Base-by-base conservation (phyloP, 2,888 invertebrate species). In the Drosophila buzzatii region DNA sequence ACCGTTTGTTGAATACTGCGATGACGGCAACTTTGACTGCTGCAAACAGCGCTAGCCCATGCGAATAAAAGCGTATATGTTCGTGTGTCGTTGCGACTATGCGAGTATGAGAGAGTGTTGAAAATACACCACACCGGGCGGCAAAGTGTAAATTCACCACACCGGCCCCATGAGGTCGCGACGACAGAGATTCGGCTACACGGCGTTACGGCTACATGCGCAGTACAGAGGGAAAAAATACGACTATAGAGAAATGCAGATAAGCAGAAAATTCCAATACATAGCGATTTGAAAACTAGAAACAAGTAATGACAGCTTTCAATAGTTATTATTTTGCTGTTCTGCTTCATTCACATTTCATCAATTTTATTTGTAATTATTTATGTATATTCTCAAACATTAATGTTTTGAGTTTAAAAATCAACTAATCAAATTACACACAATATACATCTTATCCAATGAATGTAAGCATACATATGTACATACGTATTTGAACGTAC, bases 91-190 rank as follows among this genome's bases (percentile, higher is more conserved):
- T 7, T 8, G n/a, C n/a, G 39, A 41, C n/a, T 16, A 42, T 56
- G 23, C 20, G 16, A 23, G 23, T 55, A n/a, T 42, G 23, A 41
- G 67, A 44, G 67, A 49, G 41, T 57, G 53, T 70, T 62, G 27
- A 41, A 76, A 73, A 78, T 47, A 42, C 79, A 79, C 82, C 79
- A 79, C 59, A 79, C 79, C 79, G 79, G 82, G 79, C 79, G 79
- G 79, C 82, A 73, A 79, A 78, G 52, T 33, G 41, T 49, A 61
- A 76, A 85, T 44, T 80, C 77, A 80, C 73, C 90, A 89, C 86
- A 89, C 90, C 85, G 85, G 90, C 86, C 84, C 79, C 80, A 85
- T 76, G 82, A 85, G 82, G 76, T 77, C 81, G 82, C 68, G 63
- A 75, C 76, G 70, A 64, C 76, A 60, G 70, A 65, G 41, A 58